These are phyloP conservation scores for Tenthredo mesomela DNA, from an alignment of 2,888 invertebrate genomes.

Conservation along the genomic window DNA sequence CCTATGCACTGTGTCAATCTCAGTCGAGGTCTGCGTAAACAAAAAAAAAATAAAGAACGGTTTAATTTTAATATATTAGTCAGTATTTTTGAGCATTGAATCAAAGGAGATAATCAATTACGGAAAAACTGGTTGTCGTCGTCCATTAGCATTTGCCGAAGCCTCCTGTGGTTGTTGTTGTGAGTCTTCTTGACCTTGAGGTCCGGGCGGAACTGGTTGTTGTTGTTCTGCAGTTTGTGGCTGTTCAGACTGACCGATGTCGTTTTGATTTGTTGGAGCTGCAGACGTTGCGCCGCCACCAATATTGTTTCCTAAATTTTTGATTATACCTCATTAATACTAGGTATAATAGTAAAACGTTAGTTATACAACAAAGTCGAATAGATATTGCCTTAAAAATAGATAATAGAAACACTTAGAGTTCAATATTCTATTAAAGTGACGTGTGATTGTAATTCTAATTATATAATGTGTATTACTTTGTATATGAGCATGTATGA, in stretches of 20 bases:
- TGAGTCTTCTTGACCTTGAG: slow-evolving; percentile 31
- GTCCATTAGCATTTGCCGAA: slow-evolving; percentile 11
- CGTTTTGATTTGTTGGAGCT: slow-evolving; percentile 44
- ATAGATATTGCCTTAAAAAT: too few relatives aligned
- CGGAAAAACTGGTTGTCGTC: background rate
- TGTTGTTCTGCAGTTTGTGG: slow-evolving; percentile 52
- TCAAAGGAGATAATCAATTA: background rate
- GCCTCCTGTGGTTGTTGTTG: slow-evolving; percentile 30
- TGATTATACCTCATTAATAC: background rate
- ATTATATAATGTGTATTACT: slow-evolving; percentile 40
- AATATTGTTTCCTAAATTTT: slow-evolving; percentile 57
- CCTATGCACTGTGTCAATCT: slow-evolving; percentile 60
- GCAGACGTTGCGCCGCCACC: slow-evolving; percentile 57
- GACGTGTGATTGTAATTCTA: background rate
- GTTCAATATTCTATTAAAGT: background rate
- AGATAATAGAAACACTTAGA: too few relatives aligned
- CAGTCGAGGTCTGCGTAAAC: slow-evolving; percentile 69
- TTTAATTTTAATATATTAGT: slow-evolving; percentile 13
- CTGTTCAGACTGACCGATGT: slow-evolving; percentile 56
- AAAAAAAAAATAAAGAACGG: too few relatives aligned
- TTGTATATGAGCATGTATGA: slow-evolving; percentile 48
- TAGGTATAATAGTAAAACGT: too few relatives aligned
- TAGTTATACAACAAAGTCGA: too few relatives aligned
- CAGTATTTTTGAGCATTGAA: background rate
- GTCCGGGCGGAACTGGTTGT: slow-evolving; percentile 43